A percentile compares a stretch with the other conserved stretches of the same genome.
Evolutionary conservation across 2,797 vertebrate genomes (phyloP).

Genomic region (Enteromius mattozi): DNA sequence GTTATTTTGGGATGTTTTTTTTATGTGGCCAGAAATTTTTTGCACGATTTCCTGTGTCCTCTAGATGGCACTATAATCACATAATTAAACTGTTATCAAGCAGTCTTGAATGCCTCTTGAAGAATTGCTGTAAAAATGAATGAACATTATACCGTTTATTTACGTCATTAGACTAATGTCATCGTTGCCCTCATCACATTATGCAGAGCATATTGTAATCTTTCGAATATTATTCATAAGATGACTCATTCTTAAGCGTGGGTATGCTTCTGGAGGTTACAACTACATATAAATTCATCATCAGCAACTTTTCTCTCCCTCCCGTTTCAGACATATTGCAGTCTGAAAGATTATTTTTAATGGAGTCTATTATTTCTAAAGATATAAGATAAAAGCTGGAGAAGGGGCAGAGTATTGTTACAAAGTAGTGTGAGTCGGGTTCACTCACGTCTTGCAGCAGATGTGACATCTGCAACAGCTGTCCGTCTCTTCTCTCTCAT

Average conservation of each 20-base stretch:
- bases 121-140: neutral
- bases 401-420: neutral
- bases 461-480: neutral
- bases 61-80: conserved; percentile 43
- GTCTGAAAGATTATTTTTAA: neutral
- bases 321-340: neutral
- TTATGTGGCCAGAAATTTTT: neutral
- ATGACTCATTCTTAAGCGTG: neutral
- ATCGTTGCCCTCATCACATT: neutral
- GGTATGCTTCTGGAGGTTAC: neutral
- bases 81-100: neutral
- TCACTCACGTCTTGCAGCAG: neutral
- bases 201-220: neutral
- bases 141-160: neutral
- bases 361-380: neutral
- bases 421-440: neutral
- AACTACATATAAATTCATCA: neutral
- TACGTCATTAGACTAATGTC: conserved; percentile 2
- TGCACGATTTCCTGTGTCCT: neutral
- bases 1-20: neutral
- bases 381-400: neutral
- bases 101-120: neutral
- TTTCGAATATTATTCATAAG: neutral
- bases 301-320: neutral
- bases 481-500: conserved; percentile 10